These are phyloP conservation scores for Chelmon rostratus DNA, from an alignment of 2,797 vertebrate species.

Conservation along the genomic window DNA sequence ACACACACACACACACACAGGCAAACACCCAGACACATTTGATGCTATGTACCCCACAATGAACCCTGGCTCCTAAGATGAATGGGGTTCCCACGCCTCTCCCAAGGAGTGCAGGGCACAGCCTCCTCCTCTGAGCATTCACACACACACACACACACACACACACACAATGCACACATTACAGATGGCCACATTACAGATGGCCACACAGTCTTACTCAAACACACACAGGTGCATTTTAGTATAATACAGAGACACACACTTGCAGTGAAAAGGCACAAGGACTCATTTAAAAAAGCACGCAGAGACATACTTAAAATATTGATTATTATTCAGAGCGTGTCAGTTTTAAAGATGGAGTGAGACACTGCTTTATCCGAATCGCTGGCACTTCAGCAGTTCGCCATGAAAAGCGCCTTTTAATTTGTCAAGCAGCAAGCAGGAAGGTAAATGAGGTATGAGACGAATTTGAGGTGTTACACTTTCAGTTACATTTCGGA, in stretches of 20 bases:
- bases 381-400: not conserved
- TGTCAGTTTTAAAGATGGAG: slow-evolving; percentile 22
- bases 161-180: slow-evolving; percentile 55
- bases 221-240: slow-evolving; percentile 71
- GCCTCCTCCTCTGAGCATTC: slow-evolving; percentile 78
- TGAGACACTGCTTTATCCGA: slow-evolving; percentile 15
- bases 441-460: slow-evolving; percentile 27
- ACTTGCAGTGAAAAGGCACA: slow-evolving; percentile 33
- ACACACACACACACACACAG: slow-evolving; percentile 43
- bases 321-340: slow-evolving; percentile 41
- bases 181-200: slow-evolving; percentile 63
- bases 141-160: slow-evolving; percentile 47
- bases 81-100: slow-evolving; percentile 89
- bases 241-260: slow-evolving; percentile 44
- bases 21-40: slow-evolving; percentile 81
- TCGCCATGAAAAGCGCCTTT: slow-evolving; percentile 17
- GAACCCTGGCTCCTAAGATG: slow-evolving; percentile 81
- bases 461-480: slow-evolving; percentile 27
- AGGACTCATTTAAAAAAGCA: slow-evolving; percentile 38
- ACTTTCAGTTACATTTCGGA: slow-evolving; percentile 27
- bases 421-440: slow-evolving; percentile 45
- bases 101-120: slow-evolving; percentile 83
- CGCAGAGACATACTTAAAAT: slow-evolving; percentile 22
- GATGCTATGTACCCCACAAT: slow-evolving; percentile 85
- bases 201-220: slow-evolving; percentile 63